Conservation (phyloP, 1,140 invertebrate species). For the Calosoma granatense region DNA sequence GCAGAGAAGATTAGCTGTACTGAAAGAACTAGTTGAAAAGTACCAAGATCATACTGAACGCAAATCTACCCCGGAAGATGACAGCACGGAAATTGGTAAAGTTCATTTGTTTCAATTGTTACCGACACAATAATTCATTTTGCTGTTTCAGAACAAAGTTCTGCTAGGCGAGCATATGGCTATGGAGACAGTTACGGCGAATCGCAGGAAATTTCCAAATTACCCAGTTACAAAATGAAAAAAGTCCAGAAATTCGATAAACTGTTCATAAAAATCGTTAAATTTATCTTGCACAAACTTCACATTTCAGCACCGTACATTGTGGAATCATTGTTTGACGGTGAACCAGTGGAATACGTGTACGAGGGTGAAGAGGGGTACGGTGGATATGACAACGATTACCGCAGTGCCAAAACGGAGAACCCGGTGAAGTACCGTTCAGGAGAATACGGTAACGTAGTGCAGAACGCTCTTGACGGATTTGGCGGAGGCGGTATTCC, state of each 20-base stretch:
- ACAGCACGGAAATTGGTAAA: background rate
- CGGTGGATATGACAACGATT: background rate
- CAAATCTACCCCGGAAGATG: background rate
- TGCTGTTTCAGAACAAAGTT: background rate
- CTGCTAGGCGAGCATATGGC: background rate
- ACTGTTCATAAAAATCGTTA: background rate
- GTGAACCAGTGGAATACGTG: background rate
- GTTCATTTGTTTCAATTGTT: background rate
- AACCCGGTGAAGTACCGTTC: background rate
- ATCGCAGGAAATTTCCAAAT: too few relatives aligned
- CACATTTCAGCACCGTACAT: background rate
- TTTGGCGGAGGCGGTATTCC: background rate
- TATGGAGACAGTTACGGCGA: background rate
- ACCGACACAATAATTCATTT: background rate
- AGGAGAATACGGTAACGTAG: background rate
- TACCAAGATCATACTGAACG: background rate
- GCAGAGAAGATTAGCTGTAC: background rate
- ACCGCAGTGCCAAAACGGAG: background rate
- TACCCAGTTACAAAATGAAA: background rate
- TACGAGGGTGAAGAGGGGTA: background rate
- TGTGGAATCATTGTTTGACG: constrained; percentile 1
- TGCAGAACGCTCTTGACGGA: background rate
- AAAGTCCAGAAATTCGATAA: background rate
- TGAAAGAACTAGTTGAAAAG: background rate
- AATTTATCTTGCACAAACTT: constrained; percentile 7